Base-by-base conservation (phyloP, 2,888 invertebrate species). In the Coecobrya sp. region DNA sequence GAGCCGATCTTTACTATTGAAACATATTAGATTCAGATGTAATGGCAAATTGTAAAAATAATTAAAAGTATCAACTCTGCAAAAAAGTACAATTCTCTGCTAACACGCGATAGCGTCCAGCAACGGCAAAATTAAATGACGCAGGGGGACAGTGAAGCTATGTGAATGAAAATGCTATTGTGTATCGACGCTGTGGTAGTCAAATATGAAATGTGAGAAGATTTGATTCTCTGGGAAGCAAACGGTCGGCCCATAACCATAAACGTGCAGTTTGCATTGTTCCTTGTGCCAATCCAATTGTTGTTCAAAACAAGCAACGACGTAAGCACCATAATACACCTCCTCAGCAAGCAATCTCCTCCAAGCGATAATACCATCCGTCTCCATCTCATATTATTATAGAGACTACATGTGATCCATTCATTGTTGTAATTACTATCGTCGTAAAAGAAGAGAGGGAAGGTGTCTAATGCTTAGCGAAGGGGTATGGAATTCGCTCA, bases 141-240 rank as follows among this genome's bases (percentile, higher is more conserved):
- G 13, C 36, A 59, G 62, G 11, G 22, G 16, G 10, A 79, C n/a
- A 45, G 8, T 42, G 19, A n/a, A 5, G 27, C 13, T 70, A 70
- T n/a, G 7, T 2, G 22, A 73, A 22, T 22, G 73, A 0, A 73
- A 45, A 22, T 22, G 45, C 19, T n/a, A 7, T 1, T 52, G 7
- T 11, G 45, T 84, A 59, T 76, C 76, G 45, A 45, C 79, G 73
- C 73, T 5, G 30, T 55, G 30, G 59, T 55, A 55, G 70, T 55
- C 73, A 86, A 42, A 36, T 86, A 52, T 70, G 52, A 55, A 86
- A 85, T 85, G 86, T 59, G 73, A 73, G 36, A 36, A 70, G 42
- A 19, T 22, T 86, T 49, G 30, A 45, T 70, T 86, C 73, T 42
- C 73, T 86, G 86, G 86, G 86, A 86, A 86, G 55, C 73, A 45